Conservation (phyloP, 1,140 invertebrate genomes). For the Cydia strobilella region DNA sequence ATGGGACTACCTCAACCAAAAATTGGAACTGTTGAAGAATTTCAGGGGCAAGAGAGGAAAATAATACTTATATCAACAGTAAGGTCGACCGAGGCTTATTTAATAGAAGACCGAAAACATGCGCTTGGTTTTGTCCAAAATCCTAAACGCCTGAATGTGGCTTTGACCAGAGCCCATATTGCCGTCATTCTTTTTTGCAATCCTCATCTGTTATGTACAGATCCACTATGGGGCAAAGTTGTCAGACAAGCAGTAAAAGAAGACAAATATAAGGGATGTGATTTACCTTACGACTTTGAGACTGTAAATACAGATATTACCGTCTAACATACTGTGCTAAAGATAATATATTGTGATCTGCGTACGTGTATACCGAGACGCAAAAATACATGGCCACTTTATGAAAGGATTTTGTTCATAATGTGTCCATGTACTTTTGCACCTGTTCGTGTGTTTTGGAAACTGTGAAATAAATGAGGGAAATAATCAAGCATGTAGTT, state of each 20-base stretch:
- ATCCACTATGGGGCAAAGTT: conserved; percentile 86
- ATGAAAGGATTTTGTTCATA: too few relatives aligned
- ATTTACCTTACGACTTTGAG: conserved; percentile 67
- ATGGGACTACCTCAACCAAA: conserved; percentile 87
- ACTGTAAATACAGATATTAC: neutral
- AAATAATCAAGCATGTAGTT: neutral
- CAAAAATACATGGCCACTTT: too few relatives aligned
- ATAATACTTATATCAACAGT: conserved; percentile 94
- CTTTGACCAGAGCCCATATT: conserved; percentile 90
- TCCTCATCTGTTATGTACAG: conserved; percentile 86
- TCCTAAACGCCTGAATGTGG: conserved; percentile 91
- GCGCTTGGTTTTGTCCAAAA: conserved; percentile 88
- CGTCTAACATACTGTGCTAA: neutral
- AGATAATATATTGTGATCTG: neutral
- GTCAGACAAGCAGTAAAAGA: conserved; percentile 84
- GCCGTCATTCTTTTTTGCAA: conserved; percentile 92
- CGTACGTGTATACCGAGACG: too few relatives aligned
- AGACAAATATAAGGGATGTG: conserved; percentile 84
- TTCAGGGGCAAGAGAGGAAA: conserved; percentile 95
- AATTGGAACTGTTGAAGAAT: conserved; percentile 97
- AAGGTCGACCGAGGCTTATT: conserved; percentile 80
- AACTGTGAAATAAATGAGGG: neutral
- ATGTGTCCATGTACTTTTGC: too few relatives aligned
- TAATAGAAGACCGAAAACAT: conserved; percentile 81
- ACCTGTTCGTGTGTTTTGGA: neutral